phyloP scores from a whole-genome alignment of 2,888 invertebrate species.

The Myopa testacea region DNA sequence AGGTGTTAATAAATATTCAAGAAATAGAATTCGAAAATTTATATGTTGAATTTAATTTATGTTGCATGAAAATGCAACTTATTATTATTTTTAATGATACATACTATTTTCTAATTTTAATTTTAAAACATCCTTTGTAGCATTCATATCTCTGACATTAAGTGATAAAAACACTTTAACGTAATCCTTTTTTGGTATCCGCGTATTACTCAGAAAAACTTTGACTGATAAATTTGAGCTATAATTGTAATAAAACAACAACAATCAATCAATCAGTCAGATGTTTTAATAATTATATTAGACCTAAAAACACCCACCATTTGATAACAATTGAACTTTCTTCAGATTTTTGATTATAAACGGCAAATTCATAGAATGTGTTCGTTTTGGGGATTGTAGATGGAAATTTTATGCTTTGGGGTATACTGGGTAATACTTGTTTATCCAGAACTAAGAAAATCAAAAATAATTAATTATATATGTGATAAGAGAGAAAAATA shows the following conservation, averaged over 20 bases:
- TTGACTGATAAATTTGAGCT: not conserved
- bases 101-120: constrained; percentile 53
- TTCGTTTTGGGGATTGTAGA: constrained; percentile 47
- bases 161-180: constrained; percentile 51
- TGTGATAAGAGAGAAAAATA: not conserved
- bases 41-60: not conserved
- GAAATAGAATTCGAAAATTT: too few species aligned
- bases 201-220: not conserved
- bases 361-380: constrained; percentile 54
- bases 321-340: constrained; percentile 44
- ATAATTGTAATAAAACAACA: not conserved
- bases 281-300: not conserved
- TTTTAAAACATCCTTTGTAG: constrained; percentile 52
- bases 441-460: constrained; percentile 22
- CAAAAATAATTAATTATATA: constrained; percentile 20
- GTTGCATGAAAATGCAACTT: not conserved
- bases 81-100: not conserved
- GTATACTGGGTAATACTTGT: constrained; percentile 24
- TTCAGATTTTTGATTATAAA: constrained; percentile 53
- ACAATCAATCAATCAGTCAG: not conserved
- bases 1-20: too few species aligned
- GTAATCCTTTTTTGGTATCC: constrained; percentile 42
- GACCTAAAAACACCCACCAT: constrained; percentile 37
- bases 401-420: constrained; percentile 48
- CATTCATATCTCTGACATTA: constrained; percentile 44